phyloP scores from a whole-genome alignment of 2,797 vertebrate species.

The Thunnus albacares region DNA sequence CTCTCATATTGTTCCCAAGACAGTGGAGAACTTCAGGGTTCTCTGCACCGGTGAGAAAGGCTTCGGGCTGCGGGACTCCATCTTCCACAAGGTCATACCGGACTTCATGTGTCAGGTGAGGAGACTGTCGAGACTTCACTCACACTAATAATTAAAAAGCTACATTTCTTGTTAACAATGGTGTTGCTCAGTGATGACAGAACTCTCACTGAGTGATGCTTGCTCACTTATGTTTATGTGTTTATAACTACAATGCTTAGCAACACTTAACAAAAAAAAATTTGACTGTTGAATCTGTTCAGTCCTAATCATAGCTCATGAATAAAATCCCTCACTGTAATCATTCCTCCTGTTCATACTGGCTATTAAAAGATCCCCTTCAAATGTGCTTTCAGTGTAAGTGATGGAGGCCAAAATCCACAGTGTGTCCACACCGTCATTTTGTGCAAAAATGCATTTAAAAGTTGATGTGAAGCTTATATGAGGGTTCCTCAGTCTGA shows the following conservation, averaged over 20 bases:
- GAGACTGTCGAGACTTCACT: background rate
- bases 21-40: conserved; percentile 94
- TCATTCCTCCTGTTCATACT: no score
- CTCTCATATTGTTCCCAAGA: conserved; percentile 92
- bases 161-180: background rate
- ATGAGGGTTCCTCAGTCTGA: no score
- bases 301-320: no score
- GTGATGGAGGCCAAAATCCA: no score
- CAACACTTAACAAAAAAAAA: background rate
- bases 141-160: background rate
- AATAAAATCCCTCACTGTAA: no score
- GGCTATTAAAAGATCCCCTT: no score
- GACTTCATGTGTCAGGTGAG: conserved; percentile 95
- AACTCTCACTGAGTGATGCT: background rate
- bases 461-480: no score
- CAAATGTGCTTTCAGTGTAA: no score
- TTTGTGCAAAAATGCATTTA: no score
- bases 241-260: background rate
- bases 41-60: conserved; percentile 94
- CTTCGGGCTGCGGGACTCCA: conserved; percentile 90
- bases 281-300: no score
- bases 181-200: background rate
- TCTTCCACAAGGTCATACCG: conserved; percentile 94
- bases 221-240: background rate
- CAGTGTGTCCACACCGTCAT: no score